phyloP scores from a whole-genome alignment of 2,888 invertebrate genomes.

The Phymatocera aterrima region DNA sequence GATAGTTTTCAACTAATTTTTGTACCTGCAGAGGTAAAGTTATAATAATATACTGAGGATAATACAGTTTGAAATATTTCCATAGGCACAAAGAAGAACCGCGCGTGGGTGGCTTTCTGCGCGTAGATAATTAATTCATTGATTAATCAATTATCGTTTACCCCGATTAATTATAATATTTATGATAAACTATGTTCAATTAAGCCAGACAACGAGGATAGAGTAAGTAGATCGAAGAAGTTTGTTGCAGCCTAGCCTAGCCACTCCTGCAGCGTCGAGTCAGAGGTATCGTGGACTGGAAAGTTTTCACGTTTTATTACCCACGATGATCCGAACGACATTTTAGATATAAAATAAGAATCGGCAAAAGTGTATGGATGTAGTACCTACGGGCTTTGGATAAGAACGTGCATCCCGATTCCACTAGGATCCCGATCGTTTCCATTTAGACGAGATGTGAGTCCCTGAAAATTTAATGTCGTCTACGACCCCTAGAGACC shows the following conservation, averaged over 20 bases:
- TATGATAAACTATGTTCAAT: neutral
- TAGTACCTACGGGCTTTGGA: neutral
- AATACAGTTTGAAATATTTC: too few species aligned
- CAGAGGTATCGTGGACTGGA: neutral
- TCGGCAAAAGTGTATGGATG: neutral
- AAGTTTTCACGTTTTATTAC: too few species aligned
- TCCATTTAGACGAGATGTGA: neutral
- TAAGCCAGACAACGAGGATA: neutral
- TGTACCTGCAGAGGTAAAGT: too few species aligned
- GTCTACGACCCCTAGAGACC: neutral
- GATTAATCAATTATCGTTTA: neutral
- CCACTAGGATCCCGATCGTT: neutral
- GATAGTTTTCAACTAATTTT: too few species aligned
- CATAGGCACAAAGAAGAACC: too few species aligned
- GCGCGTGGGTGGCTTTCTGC: too few species aligned
- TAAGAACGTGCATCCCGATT: neutral
- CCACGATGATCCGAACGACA: too few species aligned
- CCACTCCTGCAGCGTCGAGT: too few species aligned
- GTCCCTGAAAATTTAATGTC: conserved; percentile 14
- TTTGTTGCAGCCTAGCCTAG: too few species aligned
- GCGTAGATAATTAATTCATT: too few species aligned
- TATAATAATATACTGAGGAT: too few species aligned
- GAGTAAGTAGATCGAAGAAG: neutral
- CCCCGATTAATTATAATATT: too few species aligned
- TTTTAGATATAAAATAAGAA: neutral